A percentile compares a stretch with the other conserved stretches of the same genome.
phyloP scores from a whole-genome alignment of 2,797 vertebrate species.

The Adelosebastes latens region DNA sequence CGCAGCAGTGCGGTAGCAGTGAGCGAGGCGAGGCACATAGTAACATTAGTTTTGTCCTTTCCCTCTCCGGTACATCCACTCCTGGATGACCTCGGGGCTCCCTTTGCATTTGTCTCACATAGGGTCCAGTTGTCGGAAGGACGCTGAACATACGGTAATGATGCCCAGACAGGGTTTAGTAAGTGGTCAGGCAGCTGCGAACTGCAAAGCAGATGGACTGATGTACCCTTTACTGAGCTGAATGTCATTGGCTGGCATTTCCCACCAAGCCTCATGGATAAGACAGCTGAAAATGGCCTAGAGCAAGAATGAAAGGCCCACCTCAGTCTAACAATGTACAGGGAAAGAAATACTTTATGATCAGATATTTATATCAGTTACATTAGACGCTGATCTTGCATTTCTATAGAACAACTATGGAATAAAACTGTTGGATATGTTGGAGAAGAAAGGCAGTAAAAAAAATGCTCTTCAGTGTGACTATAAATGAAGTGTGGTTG shows the following conservation, averaged over 20 bases:
- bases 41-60: constrained; percentile 48
- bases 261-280: constrained; percentile 60
- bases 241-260: constrained; percentile 83
- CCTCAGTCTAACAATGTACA: constrained; percentile 9
- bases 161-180: constrained; percentile 70
- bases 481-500: neutral
- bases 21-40: neutral
- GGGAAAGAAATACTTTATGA: neutral
- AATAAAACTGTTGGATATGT: neutral
- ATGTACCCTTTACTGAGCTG: constrained; percentile 79
- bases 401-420: neutral
- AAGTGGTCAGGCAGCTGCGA: constrained; percentile 75
- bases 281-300: constrained; percentile 60
- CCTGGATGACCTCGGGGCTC: constrained; percentile 39
- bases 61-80: constrained; percentile 23
- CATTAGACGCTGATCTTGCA: neutral
- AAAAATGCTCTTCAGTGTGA: neutral
- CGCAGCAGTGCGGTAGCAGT: neutral
- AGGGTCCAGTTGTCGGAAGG: constrained; percentile 63
- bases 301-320: constrained; percentile 30
- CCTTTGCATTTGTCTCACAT: constrained; percentile 74
- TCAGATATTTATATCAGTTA: constrained; percentile 6
- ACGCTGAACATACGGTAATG: constrained; percentile 70
- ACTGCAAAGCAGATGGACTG: constrained; percentile 78
- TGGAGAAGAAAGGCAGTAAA: neutral